Evolutionary conservation across 2,888 invertebrate species (phyloP).

Genomic region (Acrocera orbiculus): DNA sequence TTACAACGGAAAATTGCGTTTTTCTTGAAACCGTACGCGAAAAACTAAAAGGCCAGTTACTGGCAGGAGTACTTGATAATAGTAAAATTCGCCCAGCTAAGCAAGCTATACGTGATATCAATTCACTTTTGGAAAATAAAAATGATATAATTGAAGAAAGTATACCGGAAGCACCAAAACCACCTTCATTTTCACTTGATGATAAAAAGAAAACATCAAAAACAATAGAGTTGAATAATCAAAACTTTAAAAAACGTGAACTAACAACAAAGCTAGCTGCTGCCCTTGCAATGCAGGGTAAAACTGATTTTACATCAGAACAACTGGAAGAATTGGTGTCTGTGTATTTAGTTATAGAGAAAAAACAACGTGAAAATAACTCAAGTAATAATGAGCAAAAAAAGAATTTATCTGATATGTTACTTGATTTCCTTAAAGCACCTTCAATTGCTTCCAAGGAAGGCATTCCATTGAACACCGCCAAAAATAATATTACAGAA

Average conservation of each 20-base stretch:
- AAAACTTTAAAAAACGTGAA: constrained; percentile 30
- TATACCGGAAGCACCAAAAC: constrained; percentile 15
- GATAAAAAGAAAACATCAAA: neutral
- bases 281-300: constrained; percentile 63
- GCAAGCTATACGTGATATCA: constrained; percentile 51
- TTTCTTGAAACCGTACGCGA: constrained; percentile 25
- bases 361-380: constrained; percentile 17
- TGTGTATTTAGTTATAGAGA: constrained; percentile 35
- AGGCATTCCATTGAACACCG: too few relatives aligned
- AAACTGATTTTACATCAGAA: constrained; percentile 59
- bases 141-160: constrained; percentile 26
- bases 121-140: constrained; percentile 44
- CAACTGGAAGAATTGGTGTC: constrained; percentile 64
- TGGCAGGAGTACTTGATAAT: constrained; percentile 42
- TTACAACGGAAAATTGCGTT: constrained; percentile 48
- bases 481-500: too few relatives aligned
- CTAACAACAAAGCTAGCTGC: constrained; percentile 55
- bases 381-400: constrained; percentile 7
- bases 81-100: constrained; percentile 48
- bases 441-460: neutral
- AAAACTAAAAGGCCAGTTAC: constrained; percentile 37
- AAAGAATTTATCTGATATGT: constrained; percentile 17
- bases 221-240: constrained; percentile 20
- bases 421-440: constrained; percentile 16
- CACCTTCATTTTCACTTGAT: constrained; percentile 8